Base-by-base conservation (phyloP, 2,888 invertebrate genomes). In the Carabus problematicus region DNA sequence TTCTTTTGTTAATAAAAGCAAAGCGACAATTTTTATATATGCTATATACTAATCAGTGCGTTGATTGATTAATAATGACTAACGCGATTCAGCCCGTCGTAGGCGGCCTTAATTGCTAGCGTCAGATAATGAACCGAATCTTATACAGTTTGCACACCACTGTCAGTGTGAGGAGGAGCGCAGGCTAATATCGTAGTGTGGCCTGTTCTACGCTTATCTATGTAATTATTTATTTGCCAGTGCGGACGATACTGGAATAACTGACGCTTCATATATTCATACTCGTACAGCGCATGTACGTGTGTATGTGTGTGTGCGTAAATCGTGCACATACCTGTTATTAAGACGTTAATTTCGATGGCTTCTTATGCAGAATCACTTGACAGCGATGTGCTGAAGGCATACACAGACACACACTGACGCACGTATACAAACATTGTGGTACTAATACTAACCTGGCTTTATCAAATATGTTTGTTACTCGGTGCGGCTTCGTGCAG, bases 261-360 rank as follows among this genome's bases (percentile, higher is more conserved):
- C 29, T 29, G 29, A 29, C 29, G 29, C 29, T 3, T 29, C 29
- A 29, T 29, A 29, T 29, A 29, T 29, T 29, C 29, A 29, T 29
- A 29, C 29, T 29, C 2, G 29, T 6, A 29, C 29, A 29, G 29
- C 29, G 29, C 29, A 29, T 29, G n/a, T n/a, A n/a, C n/a, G n/a
- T n/a, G n/a, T n/a, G n/a, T n/a, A n/a, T n/a, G n/a, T n/a, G n/a
- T n/a, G n/a, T n/a, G n/a, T n/a, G 29, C 29, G 29, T 29, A 29
- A 2, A 29, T 29, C 29, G 29, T 29, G 29, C 29, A 6, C 29
- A 29, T 29, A 29, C 29, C 29, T 29, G 67, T 67, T 67, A 67
- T 67, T 67, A 67, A 67, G 67, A 67, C 54, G 67, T 67, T 67
- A 60, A 52, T 67, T 60, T 67, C 45, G 56, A 64, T 18, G 42